Percentiles rank a stretch among this genome's conserved stretches.
Evolutionary conservation across 2,113 vertebrate species (phyloP).

Genomic region (Salvelinus alpinus): DNA sequence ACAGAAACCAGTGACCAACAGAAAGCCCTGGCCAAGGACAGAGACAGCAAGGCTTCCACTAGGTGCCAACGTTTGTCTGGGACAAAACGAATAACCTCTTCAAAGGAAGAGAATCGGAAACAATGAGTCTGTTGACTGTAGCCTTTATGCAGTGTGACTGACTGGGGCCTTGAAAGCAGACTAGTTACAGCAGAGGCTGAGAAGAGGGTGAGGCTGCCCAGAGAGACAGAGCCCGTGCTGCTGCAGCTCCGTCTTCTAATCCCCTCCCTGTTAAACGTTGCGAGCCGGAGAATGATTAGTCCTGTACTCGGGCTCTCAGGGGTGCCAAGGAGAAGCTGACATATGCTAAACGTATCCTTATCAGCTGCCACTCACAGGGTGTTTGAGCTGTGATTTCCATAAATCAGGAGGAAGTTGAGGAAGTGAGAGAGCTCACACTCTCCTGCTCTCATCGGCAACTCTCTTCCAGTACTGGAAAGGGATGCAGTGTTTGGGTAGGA

Average conservation of each 20-base stretch:
- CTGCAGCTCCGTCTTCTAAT: not conserved
- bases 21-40: too few relatives aligned
- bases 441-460: not conserved
- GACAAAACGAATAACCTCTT: not conserved
- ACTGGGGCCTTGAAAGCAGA: not conserved
- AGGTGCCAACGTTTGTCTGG: not conserved
- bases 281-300: conserved; percentile 8
- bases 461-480: not conserved
- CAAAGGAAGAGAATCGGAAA: not conserved
- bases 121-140: not conserved
- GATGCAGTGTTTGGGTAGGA: not conserved
- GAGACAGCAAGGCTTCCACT: not conserved
- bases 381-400: conserved; percentile 4
- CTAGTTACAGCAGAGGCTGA: not conserved
- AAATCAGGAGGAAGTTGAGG: not conserved
- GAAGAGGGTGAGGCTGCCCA: not conserved
- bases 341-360: conserved; percentile 6
- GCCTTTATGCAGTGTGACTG: not conserved
- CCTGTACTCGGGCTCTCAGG: not conserved
- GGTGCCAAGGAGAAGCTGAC: conserved; percentile 13
- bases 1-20: not conserved
- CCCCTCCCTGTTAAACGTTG: not conserved
- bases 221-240: not conserved
- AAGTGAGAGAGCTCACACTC: not conserved
- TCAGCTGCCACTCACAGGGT: conserved; percentile 1